Evolutionary conservation across 2,888 invertebrate species (phyloP), one percentile per base, ranked within the genome.

Genomic region (Mimumesa dahlbomi): DNA sequence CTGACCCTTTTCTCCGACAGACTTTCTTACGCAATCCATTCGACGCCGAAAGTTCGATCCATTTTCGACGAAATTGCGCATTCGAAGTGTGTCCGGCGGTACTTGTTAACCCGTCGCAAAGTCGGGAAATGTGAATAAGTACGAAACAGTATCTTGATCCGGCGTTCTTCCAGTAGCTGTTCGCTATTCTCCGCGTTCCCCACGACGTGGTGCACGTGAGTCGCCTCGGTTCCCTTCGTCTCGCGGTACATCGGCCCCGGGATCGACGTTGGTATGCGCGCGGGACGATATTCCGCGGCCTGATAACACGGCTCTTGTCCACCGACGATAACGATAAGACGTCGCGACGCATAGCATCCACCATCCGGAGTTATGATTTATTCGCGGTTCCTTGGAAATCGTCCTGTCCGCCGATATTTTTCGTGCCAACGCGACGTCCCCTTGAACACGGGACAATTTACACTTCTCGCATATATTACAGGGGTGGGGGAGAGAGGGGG

Each of bases 271-370:
- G 19, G 22, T 13, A 45, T 21, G 45, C 45, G 11, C 7, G 22
- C 21, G 43, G 29, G 46, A 14, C 29, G 48, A 48, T 29, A 16
- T 21, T 31, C 3, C 22, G 34, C 29, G 19, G 21, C n/a, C 36
- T 29, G 21, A 49, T 22, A n/a, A 25, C 21, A 31, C 50, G 42
- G 48, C 43, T 49, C 25, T 34, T 14, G 59, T 6, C 52, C 66
- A 70, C 66, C 56, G 56, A n/a, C 56, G 66, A 70, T 66, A 66
- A 61, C 66, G 70, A 70, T 70, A 70, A 65, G 66, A 40, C 48
- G 40, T 22, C 45, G 42, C 45, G 40, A 19, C 29, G 31, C 19
- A n/a, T 14, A n/a, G 13, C 18, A 53, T 18, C 21, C 18, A 57
- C 29, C 7, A 38, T 53, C 42, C 38, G 21, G 40, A 42, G n/a